Conservation (phyloP, 2,888 invertebrate species). For the Heteromyza rotundicornis region DNA sequence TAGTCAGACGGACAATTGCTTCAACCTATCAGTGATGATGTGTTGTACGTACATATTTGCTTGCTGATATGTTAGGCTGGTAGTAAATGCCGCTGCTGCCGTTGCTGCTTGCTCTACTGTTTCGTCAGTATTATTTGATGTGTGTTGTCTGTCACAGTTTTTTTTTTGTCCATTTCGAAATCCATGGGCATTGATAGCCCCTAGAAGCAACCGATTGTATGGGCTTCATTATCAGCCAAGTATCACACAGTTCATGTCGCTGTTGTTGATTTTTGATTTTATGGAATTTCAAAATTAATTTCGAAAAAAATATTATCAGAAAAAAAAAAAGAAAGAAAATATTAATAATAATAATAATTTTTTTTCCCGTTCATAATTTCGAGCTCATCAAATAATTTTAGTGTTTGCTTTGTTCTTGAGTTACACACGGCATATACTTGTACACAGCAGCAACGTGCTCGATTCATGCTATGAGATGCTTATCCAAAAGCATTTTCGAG, state of each 20-base stretch:
- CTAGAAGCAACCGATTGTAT: background rate
- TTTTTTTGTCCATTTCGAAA: no score
- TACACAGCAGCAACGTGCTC: background rate
- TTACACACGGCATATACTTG: background rate
- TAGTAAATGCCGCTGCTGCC: background rate
- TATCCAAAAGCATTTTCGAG: background rate
- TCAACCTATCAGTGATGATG: background rate
- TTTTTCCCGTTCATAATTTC: background rate
- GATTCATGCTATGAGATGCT: no score
- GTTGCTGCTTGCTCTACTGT: background rate
- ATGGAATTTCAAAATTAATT: background rate
- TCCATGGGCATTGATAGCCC: background rate
- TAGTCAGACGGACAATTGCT: no score
- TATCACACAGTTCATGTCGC: background rate
- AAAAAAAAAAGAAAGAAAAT: background rate
- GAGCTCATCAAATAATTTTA: background rate
- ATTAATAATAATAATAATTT: background rate
- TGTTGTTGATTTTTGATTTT: background rate
- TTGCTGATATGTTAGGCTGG: background rate
- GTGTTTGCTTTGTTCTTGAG: constrained; percentile 4
- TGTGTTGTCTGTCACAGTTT: no score
- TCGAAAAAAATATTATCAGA: background rate
- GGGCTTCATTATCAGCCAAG: background rate
- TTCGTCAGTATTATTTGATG: background rate
- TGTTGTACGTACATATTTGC: background rate